Base-by-base conservation (phyloP, 1,140 invertebrate species). In the Lycorma delicatula region DNA sequence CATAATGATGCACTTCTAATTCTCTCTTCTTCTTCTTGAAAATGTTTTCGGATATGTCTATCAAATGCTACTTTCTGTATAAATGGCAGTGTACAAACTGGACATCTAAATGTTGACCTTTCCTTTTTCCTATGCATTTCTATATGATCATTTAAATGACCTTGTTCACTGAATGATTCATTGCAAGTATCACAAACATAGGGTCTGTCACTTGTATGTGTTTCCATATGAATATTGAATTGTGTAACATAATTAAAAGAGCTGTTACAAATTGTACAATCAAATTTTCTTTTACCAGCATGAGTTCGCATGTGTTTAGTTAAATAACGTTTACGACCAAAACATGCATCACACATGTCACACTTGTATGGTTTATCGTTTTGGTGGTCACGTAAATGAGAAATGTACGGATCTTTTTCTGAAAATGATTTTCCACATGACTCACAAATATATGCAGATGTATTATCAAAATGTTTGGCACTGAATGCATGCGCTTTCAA, bases 221-320 rank as follows among this genome's bases (percentile, higher is more conserved):
- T 12, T 11, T 44, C 41, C 41, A 44, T 44, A 22, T 44, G 41
- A 16, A 44, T 44, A 22, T 44, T 44, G 11, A 44, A 22, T 16
- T 44, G 41, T 6, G 23, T 22, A 7, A 20, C 41, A 16, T 44
- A 22, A 22, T 44, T 20, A 22, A 44, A 44, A 5, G 41, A 44
- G n/a, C 41, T 44, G 41, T 22, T 44, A 22, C 41, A 44, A 1
- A 44, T 11, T 16, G 41, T 16, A 18, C 41, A 44, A 44, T 44
- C 41, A 16, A 20, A 44, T 7, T 22, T 16, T 44, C 41, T 16
- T 18, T 44, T 44, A 22, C 41, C 41, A 16, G 41, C 41, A 18
- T 44, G 41, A 7, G 41, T 44, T 44, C 41, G 18, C 41, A 44
- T 44, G n/a, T 44, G 41, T 13, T 44, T 44, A 20, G 41, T 44